Evolutionary conservation across 2,888 invertebrate species (phyloP), one percentile per base, ranked within the genome.

Genomic region (Microctonus hyperodae): DNA sequence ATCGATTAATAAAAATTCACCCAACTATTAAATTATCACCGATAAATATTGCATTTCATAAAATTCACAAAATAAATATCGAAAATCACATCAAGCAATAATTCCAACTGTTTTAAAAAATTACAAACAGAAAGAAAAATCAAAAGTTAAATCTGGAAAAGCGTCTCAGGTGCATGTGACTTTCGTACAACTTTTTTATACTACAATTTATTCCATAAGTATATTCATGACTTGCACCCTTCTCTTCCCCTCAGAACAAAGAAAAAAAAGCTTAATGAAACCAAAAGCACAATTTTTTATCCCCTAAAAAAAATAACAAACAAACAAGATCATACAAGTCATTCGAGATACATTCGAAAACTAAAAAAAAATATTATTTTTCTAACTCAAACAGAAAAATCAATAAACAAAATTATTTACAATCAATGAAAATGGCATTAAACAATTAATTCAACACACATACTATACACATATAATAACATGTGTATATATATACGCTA

Each of bases 401-500:
- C n/a, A n/a, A n/a, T n/a, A n/a, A n/a, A n/a, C n/a, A n/a, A n/a
- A n/a, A n/a, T n/a, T n/a, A n/a, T n/a, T 9, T 5, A 35, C 16
- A 16, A 16, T 7, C 16, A 16, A 44, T 44, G 44, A 16, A 44
- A 44, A 44, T 44, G 16, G 44, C 16, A 23, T 53, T 48, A 28
- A 58, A 35, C 53, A 56, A 64, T 59, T 63, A 64, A 60, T 33
- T 37, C 65, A 44, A 56, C 69, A 67, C 65, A 48, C 6, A 44
- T n/a, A 44, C 4, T 10, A 35, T n/a, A n/a, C n/a, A n/a, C n/a
- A n/a, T n/a, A n/a, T n/a, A n/a, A n/a, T n/a, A n/a, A n/a, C n/a
- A n/a, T n/a, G n/a, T n/a, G n/a, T n/a, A n/a, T n/a, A 44, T 6
- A n/a, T 44, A 44, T n/a, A 64, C 69, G 63, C 64, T 65, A 71